Conservation (phyloP, 2,888 invertebrate genomes). For the Trypoxylon attenuatum region DNA sequence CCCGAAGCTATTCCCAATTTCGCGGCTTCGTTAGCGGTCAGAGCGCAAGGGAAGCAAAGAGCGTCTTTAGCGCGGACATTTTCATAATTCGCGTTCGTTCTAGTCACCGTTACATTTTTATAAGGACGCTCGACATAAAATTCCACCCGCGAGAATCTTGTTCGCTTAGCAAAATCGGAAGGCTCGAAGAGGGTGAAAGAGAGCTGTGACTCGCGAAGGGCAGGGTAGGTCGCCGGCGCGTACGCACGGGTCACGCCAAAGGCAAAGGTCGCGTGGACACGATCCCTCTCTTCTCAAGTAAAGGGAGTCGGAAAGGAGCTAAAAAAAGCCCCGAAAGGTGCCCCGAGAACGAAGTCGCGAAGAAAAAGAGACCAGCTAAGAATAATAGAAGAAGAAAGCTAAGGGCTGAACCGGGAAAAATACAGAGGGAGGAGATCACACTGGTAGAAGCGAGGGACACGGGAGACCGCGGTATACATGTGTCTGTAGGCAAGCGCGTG, state of each 20-base stretch:
- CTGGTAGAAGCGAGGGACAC: background rate
- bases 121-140: constrained; percentile 38
- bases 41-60: background rate
- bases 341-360: constrained; percentile 2
- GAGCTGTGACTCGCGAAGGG: constrained; percentile 29
- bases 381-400: constrained; percentile 4
- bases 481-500: no score
- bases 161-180: constrained; percentile 48
- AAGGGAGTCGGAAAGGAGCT: background rate
- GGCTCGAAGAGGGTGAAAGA: constrained; percentile 24
- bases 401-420: constrained; percentile 7
- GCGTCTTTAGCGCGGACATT: constrained; percentile 15
- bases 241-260: constrained; percentile 15
- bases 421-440: background rate
- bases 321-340: background rate
- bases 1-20: no score
- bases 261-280: constrained; percentile 50
- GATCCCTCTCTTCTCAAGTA: constrained; percentile 44
- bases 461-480: no score
- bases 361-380: background rate
- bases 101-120: constrained; percentile 39
- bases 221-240: constrained; percentile 24
- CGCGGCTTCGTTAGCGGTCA: constrained; percentile 19
- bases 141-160: constrained; percentile 34
- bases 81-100: constrained; percentile 46